Base-by-base conservation (phyloP, 2,797 vertebrate genomes). In the Sebastes kiyomatsui region DNA sequence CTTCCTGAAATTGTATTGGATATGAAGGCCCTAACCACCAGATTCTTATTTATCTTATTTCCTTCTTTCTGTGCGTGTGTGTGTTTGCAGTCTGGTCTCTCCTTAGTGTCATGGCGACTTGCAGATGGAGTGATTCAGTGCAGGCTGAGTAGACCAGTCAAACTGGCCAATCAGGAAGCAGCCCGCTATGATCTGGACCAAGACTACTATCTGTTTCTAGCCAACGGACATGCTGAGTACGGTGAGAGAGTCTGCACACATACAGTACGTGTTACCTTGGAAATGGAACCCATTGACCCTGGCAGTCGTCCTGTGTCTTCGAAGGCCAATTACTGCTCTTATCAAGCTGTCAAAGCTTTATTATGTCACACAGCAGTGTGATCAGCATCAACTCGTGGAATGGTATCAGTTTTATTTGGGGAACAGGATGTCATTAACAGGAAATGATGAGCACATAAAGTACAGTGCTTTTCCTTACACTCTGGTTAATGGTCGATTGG, bases 141-240 rank as follows among this genome's bases (percentile, higher is more conserved):
- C 77, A 95, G 92, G 55, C 97, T 97, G 75, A 92, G 92, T 76
- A 96, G 83, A 91, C 94, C 73, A 3, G 68, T 84, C 81, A 82
- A 66, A 75, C 87, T 96, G 72, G 86, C 92, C 79, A 20, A 66
- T 70, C 84, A 76, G 67, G 84, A 84, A 20, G 77, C 92, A 75
- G 69, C 76, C 23, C 96, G 96, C 66, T 96, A 93, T 86, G 87
- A 95, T 79, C 89, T 97, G 80, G 92, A 96, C 83, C 72, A 69
- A 6, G 93, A 83, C 35, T 97, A 97, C 88, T 97, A 95, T 60
- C 93, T 97, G 88, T 97, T 97, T 84, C 42, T 97, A 67, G 95
- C 97, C 72, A 90, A 84, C 42, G 97, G 97, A 33, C 85, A 87
- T 28, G 89, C 91, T 38, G 52, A 83, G 49, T 72, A 94, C 65